Evolutionary conservation across 2,797 vertebrate species (phyloP), one percentile per base, ranked within the genome.

Genomic region (Columba guinea): DNA sequence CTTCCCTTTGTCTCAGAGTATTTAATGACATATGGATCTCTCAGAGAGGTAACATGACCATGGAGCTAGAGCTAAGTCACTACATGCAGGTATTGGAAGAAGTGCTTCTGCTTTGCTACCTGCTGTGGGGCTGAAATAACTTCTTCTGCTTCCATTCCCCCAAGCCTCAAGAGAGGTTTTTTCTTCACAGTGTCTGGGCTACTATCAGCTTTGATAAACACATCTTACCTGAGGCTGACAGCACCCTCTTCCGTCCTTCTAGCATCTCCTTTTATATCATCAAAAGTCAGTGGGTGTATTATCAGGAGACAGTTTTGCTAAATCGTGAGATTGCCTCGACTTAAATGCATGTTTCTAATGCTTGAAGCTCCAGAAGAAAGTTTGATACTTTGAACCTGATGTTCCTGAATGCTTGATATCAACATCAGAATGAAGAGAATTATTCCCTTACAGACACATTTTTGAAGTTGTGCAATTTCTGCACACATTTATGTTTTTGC

Each of bases 211-310:
- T 80, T 58, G 28, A 62, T 67, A 64, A 68, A 82, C 0, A 1
- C 18, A 19, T 84, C 67, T 82, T n/a, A 87, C 80, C 86, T 53
- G 70, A 87, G 30, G 21, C 55, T 78, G 65, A 69, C 39, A 96
- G 76, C 49, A 82, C 35, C 56, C 41, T 87, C 70, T 91, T 88
- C 77, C 2, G 0, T 84, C 52, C 48, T 52, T 82, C 35, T 26
- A 64, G 73, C 7, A 56, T n/a, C 53, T 87, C 9, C 56, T 87
- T 93, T 80, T 16, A 5, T 56, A 53, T 35, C 46, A 30, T 13
- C 16, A 20, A 46, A 79, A 93, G 60, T 28, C 53, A 68, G n/a
- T 0, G 2, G 17, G 13, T 64, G 13, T 22, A 26, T 68, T 85
- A 39, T 21, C 70, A 84, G 58, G 21, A 44, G 77, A 74, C 0